phyloP scores from a whole-genome alignment of 2,888 invertebrate species.

The Apeira syringaria region DNA sequence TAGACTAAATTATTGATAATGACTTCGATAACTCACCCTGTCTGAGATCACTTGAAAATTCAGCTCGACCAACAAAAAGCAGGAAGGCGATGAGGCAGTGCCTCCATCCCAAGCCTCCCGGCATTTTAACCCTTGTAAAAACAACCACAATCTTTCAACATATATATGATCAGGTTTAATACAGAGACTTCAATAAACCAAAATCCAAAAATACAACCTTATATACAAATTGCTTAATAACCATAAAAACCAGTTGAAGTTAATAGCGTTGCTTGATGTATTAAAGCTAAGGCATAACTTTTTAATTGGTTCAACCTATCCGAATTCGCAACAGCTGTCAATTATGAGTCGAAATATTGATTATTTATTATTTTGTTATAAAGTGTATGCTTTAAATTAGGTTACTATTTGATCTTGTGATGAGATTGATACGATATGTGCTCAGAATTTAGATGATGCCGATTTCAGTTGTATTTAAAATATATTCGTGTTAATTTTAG shows the following conservation, averaged over 20 bases:
- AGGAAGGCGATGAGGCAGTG: conserved; percentile 38
- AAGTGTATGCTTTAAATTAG: too few relatives aligned
- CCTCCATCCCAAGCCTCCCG: conserved; percentile 32
- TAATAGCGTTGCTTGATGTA: conserved; percentile 19
- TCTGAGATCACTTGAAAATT: conserved; percentile 36
- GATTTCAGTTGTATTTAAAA: too few relatives aligned
- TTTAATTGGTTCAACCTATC: conserved; percentile 9
- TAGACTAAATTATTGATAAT: too few relatives aligned
- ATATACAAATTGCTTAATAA: conserved; percentile 18
- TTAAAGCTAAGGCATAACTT: conserved; percentile 14
- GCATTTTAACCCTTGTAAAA: conserved; percentile 31
- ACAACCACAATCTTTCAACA: conserved; percentile 7
- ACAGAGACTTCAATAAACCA: conserved; percentile 7
- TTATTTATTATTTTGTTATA: not conserved
- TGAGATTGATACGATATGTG: too few relatives aligned
- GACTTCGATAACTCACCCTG: too few relatives aligned
- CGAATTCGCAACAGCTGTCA: conserved; percentile 16
- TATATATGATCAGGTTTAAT: not conserved
- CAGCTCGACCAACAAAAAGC: conserved; percentile 30
- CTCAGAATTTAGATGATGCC: too few relatives aligned
- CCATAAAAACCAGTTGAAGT: conserved; percentile 17
- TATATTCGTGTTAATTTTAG: too few relatives aligned
- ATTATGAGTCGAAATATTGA: conserved; percentile 7
- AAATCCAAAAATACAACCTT: not conserved
- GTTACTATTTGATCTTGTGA: too few relatives aligned